phyloP scores from a whole-genome alignment of 2,113 vertebrate genomes.

The Mesocricetus auratus region DNA sequence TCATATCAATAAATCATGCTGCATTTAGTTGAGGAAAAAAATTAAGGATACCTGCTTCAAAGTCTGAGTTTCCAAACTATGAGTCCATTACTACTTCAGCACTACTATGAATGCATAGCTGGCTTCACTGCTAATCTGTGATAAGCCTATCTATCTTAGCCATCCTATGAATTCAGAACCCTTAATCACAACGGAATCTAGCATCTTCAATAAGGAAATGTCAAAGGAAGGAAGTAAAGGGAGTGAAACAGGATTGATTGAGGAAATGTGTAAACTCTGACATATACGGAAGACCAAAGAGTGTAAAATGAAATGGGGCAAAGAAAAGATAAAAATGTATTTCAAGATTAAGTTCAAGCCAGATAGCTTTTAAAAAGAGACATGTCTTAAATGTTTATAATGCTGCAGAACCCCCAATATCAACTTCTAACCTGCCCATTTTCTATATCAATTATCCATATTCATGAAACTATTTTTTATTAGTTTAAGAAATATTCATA shows the following conservation, averaged over 20 bases:
- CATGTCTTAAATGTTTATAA: slow-evolving; percentile 31
- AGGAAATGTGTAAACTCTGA: slow-evolving; percentile 37
- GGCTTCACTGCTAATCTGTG: slow-evolving; percentile 56
- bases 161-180: slow-evolving; percentile 47
- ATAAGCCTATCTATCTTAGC: slow-evolving; percentile 60
- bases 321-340: slow-evolving; percentile 22
- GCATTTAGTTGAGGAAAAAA: slow-evolving; percentile 44
- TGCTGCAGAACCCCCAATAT: not conserved
- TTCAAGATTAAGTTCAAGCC: slow-evolving; percentile 40
- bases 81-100: slow-evolving; percentile 63
- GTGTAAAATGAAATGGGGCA: not conserved
- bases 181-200: slow-evolving; percentile 52
- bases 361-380: not conserved
- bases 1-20: slow-evolving; percentile 44
- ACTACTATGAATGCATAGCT: not conserved
- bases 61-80: not conserved
- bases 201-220: slow-evolving; percentile 61
- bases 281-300: not conserved
- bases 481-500: slow-evolving; percentile 34
- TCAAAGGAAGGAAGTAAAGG: slow-evolving; percentile 46
- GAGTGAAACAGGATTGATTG: not conserved
- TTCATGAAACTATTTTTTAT: slow-evolving; percentile 35
- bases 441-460: not conserved
- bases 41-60: slow-evolving; percentile 60
- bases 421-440: slow-evolving; percentile 31